Conservation (phyloP, 2,113 vertebrate species). For the Hemiscyllium ocellatum region DNA sequence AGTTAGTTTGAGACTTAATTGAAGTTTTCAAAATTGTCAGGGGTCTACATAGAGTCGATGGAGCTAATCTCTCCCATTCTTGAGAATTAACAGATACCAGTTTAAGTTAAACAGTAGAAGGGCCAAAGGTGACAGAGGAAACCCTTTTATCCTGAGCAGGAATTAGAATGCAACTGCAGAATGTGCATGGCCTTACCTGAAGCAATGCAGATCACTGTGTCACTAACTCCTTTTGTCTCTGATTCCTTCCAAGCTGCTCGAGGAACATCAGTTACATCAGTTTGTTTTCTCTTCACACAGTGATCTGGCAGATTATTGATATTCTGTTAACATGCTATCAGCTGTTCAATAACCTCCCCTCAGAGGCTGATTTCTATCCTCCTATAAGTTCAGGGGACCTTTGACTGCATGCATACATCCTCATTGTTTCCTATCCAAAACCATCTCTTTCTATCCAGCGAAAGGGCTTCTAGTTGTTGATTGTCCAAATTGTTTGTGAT, state of each 20-base stretch:
- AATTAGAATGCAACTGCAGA: not conserved
- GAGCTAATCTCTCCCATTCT: too few species aligned
- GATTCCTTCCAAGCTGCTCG: not conserved
- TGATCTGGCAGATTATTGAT: not conserved
- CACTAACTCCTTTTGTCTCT: not conserved
- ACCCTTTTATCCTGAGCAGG: not conserved
- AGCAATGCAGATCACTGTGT: not conserved
- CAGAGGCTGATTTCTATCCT: not conserved
- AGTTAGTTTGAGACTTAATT: too few species aligned
- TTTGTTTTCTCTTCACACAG: not conserved
- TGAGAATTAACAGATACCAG: too few species aligned
- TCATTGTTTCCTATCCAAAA: not conserved
- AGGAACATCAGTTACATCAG: not conserved
- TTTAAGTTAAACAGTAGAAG: too few species aligned
- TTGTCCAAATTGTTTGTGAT: not conserved
- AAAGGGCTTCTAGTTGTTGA: not conserved
- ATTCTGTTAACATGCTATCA: not conserved
- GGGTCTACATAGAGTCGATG: too few species aligned
- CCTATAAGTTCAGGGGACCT: not conserved
- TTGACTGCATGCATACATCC: not conserved
- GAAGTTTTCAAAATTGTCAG: too few species aligned
- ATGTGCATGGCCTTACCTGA: not conserved
- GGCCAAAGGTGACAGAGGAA: not conserved
- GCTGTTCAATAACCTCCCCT: not conserved
- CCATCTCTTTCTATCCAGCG: not conserved